phyloP scores from a whole-genome alignment of 2,113 vertebrate species.

The Neopipo cinnamomea region DNA sequence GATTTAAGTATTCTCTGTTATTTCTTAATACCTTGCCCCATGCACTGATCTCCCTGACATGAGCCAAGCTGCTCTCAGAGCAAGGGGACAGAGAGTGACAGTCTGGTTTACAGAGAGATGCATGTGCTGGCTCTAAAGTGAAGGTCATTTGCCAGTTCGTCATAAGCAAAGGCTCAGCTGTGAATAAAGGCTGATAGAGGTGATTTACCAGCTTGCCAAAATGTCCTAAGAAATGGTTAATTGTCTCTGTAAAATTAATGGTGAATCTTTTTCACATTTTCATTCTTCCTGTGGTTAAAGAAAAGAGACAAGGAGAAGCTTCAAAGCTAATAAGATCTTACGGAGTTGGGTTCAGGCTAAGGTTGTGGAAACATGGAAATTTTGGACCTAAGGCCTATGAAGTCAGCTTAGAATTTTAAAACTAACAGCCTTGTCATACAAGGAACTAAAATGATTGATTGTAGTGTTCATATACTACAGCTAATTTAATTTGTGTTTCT shows the following conservation, averaged over 20 bases:
- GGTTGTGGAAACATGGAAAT: neutral
- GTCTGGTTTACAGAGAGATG: neutral
- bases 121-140: neutral
- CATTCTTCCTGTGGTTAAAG: neutral
- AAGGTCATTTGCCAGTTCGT: neutral
- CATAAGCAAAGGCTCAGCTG: neutral
- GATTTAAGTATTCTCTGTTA: neutral
- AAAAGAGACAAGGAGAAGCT: neutral
- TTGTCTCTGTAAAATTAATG: neutral
- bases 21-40: neutral
- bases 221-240: neutral
- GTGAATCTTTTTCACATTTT: neutral
- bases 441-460: neutral
- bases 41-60: neutral
- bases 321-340: neutral
- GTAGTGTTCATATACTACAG: neutral
- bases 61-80: neutral
- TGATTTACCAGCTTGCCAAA: neutral
- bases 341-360: neutral
- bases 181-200: neutral
- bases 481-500: neutral
- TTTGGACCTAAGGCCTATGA: neutral
- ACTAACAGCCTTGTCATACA: neutral
- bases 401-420: neutral
- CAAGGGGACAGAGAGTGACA: neutral